Evolutionary conservation across 2,113 vertebrate species (phyloP), one percentile per base, ranked within the genome.

Genomic region (Hemicordylus capensis): DNA sequence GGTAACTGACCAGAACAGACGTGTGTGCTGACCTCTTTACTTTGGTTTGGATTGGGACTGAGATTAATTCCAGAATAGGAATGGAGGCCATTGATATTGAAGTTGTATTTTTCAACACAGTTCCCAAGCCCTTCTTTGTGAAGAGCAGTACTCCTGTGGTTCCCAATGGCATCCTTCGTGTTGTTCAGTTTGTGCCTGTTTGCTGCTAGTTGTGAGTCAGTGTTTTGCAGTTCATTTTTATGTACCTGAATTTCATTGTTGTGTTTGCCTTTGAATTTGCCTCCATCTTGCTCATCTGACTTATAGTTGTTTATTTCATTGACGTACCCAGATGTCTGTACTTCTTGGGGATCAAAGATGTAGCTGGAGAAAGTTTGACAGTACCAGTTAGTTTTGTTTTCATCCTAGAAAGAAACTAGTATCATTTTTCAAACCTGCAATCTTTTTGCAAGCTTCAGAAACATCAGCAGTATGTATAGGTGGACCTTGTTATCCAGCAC

Each of bases 321-420:
- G 88, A 92, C 66, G 2, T 92, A 92, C 67, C 92, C 94, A n/a
- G 96, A 76, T 1, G 95, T 84, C 70, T 91, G 91, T 67, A 77
- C 83, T 80, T 95, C 96, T 73, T 93, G 94, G 61, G 95, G 88
- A 34, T 97, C 93, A 73, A 97, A 94, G 92, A 96, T 93, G 81
- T 97, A 97, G 94, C 96, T 97, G 76, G 8, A 86, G 79, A 83
- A 28, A 85, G 74, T 46, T n/a, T 82, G 83, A 90, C 88, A 69
- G 70, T 28, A 17, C 80, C 73, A 51, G 48, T 92, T 92, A 91
- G 64, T 19, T 37, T 67, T 15, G 31, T 70, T 59, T 26, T 6
- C 1, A 37, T 59, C 58, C 37, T 42, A 63, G 64, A 51, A 26
- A 70, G 4, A 87, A 87, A 3, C 9, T 37, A 39, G 20, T 59